Evolutionary conservation across 92 coral and sea anemone species (phyloP), one percentile per base, ranked within the genome.

Genomic region (Actinernus sp.): DNA sequence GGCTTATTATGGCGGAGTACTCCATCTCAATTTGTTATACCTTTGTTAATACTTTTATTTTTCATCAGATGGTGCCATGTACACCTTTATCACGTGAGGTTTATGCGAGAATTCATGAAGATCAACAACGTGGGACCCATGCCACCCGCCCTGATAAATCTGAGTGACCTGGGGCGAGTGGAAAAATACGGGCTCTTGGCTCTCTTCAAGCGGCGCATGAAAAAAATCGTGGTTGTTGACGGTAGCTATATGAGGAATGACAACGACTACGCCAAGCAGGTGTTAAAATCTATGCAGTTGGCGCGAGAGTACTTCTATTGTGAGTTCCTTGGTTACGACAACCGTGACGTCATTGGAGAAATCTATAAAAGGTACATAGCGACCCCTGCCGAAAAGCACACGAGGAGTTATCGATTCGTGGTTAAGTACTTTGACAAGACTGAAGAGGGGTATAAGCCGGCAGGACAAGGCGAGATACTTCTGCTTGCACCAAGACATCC

Each of bases 401-500:
- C 92, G 74, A 86, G 98, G 36, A 75, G 79, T 44, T 89, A 81
- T 72, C 76, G 88, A 69, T 89, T 93, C 71, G 45, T 64, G 62
- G 98, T 93, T 29, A 72, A 65, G 46, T 93, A 93, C 56, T 93
- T 53, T 67, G 74, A 88, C 26, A 68, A 73, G 50, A 32, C 76
- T 9, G 71, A 39, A 18, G 74, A 69, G 24, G 80, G 85, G 2
- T 88, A 61, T 60, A 48, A 56, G 3, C 55, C 73, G 72, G 89
- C 71, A 3, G 92, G 93, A 2, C 58, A 69, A 30, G 98, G 98
- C 14, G 84, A 89, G 37, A 61, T 93, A 11, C 84, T 89, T 34
- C 65, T 93, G 13, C 68, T 78, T 16, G 61, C 92, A 13, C 98
- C 98, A 7, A 87, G 98, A 50, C 92, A 92, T 47, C 98, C 96